These are phyloP conservation scores for Onychorhynchus coronatus DNA, from an alignment of 2,113 vertebrate species.

Conservation along the genomic window DNA sequence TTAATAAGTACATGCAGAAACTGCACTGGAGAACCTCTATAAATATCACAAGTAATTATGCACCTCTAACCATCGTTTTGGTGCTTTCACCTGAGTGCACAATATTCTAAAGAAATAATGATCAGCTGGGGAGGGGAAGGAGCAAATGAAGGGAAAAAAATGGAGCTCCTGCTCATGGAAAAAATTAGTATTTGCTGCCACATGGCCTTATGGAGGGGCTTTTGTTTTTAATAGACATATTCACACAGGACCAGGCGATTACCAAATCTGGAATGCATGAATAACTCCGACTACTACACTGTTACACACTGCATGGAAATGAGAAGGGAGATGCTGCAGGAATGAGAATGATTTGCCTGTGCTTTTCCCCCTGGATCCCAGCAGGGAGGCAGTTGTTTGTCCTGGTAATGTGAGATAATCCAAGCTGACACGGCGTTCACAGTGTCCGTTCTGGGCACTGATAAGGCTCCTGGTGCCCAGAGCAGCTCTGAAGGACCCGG, in stretches of 20 bases:
- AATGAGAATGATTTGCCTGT: slow-evolving; percentile 8
- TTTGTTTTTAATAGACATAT: slow-evolving; percentile 29
- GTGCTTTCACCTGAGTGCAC: slow-evolving; percentile 43
- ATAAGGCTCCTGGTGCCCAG: not conserved
- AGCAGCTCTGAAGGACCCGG: not conserved
- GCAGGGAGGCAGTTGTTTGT: not conserved
- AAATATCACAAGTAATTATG: slow-evolving; percentile 47
- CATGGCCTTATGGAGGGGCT: not conserved
- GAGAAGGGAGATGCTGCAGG: not conserved
- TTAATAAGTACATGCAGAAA: slow-evolving; percentile 58
- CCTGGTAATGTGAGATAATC: not conserved
- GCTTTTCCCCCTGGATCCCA: not conserved
- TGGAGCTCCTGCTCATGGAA: not conserved
- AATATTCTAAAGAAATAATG: not conserved
- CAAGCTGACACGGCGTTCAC: not conserved
- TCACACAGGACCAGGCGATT: not conserved
- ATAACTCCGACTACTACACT: not conserved
- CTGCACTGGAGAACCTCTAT: slow-evolving; percentile 42
- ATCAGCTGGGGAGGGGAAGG: not conserved
- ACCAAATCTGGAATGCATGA: slow-evolving; percentile 21
- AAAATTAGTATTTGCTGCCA: slow-evolving; percentile 31
- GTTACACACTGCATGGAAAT: slow-evolving; percentile 29
- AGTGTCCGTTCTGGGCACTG: not conserved
- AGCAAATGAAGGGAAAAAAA: not conserved
- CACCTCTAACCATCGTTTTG: not conserved